Conservation (phyloP, 2,797 vertebrate species). For the Pitangus sulphuratus region DNA sequence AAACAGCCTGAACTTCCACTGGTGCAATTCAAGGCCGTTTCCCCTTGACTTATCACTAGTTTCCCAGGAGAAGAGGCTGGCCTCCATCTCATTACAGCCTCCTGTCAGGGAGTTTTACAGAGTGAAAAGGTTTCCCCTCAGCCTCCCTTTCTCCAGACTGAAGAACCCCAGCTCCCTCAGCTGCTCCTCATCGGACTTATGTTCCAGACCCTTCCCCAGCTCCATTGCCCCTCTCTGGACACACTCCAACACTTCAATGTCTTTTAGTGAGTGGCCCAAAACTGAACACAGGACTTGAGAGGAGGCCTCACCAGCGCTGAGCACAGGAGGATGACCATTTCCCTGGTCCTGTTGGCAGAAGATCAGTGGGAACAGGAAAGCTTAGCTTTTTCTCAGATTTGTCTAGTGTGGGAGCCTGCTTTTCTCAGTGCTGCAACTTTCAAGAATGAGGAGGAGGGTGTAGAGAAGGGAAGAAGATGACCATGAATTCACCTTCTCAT, state of each 20-base stretch:
- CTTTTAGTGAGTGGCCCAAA: neutral
- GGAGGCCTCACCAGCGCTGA: neutral
- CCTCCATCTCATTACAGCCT: neutral
- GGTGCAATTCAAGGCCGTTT: neutral
- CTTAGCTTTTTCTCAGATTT: accelerated
- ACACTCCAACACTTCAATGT: neutral
- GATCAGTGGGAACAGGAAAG: neutral
- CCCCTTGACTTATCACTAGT: too few relatives aligned
- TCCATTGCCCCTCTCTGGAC: neutral
- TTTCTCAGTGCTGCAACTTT: neutral
- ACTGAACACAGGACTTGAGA: accelerated
- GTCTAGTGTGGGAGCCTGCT: accelerated
- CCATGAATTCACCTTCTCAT: neutral
- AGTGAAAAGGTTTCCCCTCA: neutral
- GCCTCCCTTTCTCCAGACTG: neutral
- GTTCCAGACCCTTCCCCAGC: neutral
- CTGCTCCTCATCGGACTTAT: neutral
- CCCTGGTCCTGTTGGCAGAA: neutral
- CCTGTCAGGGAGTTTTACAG: neutral
- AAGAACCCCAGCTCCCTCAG: neutral
- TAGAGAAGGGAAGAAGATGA: neutral
- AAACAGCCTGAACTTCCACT: neutral
- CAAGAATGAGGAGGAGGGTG: neutral
- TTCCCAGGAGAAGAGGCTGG: neutral
- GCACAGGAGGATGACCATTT: neutral